Percentiles rank a stretch among this genome's conserved stretches.
Conservation (phyloP, 2,797 vertebrate species). For the Siniperca scherzeri region DNA sequence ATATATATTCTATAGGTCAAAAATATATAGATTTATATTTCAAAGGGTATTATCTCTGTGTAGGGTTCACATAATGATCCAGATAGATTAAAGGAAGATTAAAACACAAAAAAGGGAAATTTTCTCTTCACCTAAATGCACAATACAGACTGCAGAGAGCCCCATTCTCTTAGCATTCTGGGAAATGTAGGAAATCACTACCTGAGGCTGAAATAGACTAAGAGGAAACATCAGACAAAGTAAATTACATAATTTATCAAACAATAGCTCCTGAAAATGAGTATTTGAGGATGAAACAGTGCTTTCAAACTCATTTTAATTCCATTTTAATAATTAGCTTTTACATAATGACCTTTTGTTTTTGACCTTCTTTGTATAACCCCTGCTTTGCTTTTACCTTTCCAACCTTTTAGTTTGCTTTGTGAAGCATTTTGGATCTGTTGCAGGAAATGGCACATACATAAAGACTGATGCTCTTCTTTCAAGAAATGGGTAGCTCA, state of each 20-base stretch:
- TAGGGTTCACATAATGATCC: neutral
- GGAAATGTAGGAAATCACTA: slow-evolving; percentile 8
- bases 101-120: too few relatives aligned
- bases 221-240: neutral
- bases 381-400: neutral
- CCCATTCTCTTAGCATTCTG: neutral
- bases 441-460: slow-evolving; percentile 24
- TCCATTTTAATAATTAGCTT: neutral
- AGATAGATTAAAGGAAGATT: too few relatives aligned
- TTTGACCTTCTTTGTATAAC: neutral
- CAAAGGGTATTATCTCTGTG: neutral
- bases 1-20: neutral
- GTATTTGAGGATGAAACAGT: neutral
- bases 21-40: neutral
- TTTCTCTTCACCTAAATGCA: neutral
- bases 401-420: slow-evolving; percentile 17
- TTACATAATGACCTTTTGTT: neutral
- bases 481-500: slow-evolving; percentile 4
- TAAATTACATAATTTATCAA: neutral
- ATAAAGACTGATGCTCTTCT: slow-evolving; percentile 26
- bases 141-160: neutral
- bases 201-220: neutral
- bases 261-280: neutral
- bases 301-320: neutral
- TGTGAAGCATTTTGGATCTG: slow-evolving; percentile 29